Evolutionary conservation across 2,888 invertebrate genomes (phyloP), one percentile per base, ranked within the genome.

Genomic region (Cerceris ruficornis): DNA sequence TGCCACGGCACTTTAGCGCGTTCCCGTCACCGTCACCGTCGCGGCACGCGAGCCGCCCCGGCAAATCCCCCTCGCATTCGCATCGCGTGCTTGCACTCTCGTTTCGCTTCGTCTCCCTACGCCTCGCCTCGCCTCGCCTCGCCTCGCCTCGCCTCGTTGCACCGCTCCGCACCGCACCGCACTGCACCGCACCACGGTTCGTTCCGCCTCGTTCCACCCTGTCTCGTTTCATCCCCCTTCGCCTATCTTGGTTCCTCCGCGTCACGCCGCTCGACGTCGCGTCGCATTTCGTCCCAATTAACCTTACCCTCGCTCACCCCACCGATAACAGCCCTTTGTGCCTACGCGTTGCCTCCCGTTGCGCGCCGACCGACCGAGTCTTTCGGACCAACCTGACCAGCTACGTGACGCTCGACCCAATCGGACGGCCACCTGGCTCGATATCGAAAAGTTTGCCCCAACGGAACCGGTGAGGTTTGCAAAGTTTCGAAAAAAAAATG

Each of bases 141-240:
- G 28, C 28, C 4, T 28, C 28, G 28, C 28, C 28, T 28, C 28
- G 28, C 28, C 11, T 7, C 49, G 46, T n/a, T 15, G 49, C 11
- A 77, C 77, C 77, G 49, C 11, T 76, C 77, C 77, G 74, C 74
- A 77, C 67, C 74, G 74, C 73, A 77, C 79, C 69, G 76, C 67
- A 80, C 72, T 77, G 76, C 76, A 69, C 71, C 75, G 65, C 76
- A 73, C 80, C n/a, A 14, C 41, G 42, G 59, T 41, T 15, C 14
- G 17, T 54, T 59, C 59, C n/a, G 14, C 28, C 28, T 28, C 28
- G 28, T 28, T 28, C 28, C 28, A 28, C 28, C 28, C 28, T 28
- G 28, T 28, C 28, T 28, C 28, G 28, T 28, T 28, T 28, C 28
- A 28, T 28, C 28, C 28, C 28, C 28, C 28, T 1, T 28, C 28